Evolutionary conservation across 2,797 vertebrate species (phyloP), one percentile per base, ranked within the genome.

Genomic region (Karalla daura): DNA sequence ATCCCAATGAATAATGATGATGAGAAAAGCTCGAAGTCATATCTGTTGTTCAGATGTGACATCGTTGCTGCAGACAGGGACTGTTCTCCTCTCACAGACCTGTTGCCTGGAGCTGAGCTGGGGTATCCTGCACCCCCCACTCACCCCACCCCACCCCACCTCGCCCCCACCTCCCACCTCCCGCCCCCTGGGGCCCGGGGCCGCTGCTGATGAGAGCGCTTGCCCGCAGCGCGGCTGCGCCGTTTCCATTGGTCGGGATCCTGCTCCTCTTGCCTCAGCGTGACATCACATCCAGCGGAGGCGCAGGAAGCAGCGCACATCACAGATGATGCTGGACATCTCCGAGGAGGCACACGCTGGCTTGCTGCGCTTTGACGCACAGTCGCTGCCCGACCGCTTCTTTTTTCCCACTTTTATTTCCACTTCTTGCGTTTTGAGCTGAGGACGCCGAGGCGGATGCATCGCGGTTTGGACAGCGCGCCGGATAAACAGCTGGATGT

Each of bases 281-380:
- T 93, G 92, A 94, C 92, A 91, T 93, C 91, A 94, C 86, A 84
- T 86, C 86, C 88, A 92, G 71, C 86, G 81, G 89, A 92, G 55
- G 74, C 78, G 56, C 76, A 75, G 85, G 75, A 88, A 83, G 82
- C 80, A 68, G 59, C 85, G 25, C 65, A 79, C 85, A 80, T 80
- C 54, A 68, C 88, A 89, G 86, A 89, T 76, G 89, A 90, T 89
- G 91, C 86, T 84, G 89, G 89, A 88, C 86, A 85, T 33, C 79
- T 78, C 75, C 21, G 65, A 84, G 74, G 82, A 76, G 83, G 62
- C 71, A 63, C 84, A 32, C 64, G 17, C 63, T 62, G n/a, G n/a
- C n/a, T n/a, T n/a, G 71, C 76, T 55, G 35, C 70, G 58, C 58
- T 52, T 70, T 65, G n/a, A 83, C 76, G 80, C 80, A 44, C 60